Evolutionary conservation across 2,888 invertebrate species (phyloP), one percentile per base, ranked within the genome.

Genomic region (Protodeltote pygarga): DNA sequence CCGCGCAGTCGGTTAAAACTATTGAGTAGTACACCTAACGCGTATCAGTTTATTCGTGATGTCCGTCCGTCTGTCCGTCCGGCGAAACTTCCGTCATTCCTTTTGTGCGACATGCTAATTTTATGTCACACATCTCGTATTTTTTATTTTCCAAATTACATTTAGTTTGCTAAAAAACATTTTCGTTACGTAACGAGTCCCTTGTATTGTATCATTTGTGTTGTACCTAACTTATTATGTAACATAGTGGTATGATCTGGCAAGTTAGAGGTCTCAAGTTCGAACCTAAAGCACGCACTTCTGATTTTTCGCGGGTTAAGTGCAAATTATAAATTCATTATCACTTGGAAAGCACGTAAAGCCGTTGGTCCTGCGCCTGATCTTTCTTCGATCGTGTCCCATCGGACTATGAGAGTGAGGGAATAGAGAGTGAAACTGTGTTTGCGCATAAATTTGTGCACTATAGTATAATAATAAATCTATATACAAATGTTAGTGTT

Each of bases 41-140:
- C 25, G 25, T 69, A 71, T 73, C 55, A 67, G 59, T 52, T 63
- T 58, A 51, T 63, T 63, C 75, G 75, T 74, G 75, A 74, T 74
- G 61, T 67, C 67, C 63, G 71, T 50, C 58, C 10, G 52, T 41
- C 40, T 23, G 59, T 51, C 50, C 62, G 64, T 70, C 60, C 67
- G 54, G 37, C 9, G 21, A 16, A 31, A 17, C 50, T 65, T 65
- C 65, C 65, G 54, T 17, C 29, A 48, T 21, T 25, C 9, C 40
- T 16, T 50, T 46, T 59, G 46, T 58, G 33, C 32, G 17, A 45
- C 27, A 50, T 58, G 47, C 9, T 49, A 35, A 59, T 50, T 48
- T 28, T 34, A 59, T 53, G 23, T 21, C 27, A 24, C 25, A 38
- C 44, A 58, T 59, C 27, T 47, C 24, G 1, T 24, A 6, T 15